A percentile compares a stretch with the other conserved stretches of the same genome.
These are phyloP conservation scores for Zingel zingel DNA, from an alignment of 2,113 vertebrate species.

Conservation along the genomic window DNA sequence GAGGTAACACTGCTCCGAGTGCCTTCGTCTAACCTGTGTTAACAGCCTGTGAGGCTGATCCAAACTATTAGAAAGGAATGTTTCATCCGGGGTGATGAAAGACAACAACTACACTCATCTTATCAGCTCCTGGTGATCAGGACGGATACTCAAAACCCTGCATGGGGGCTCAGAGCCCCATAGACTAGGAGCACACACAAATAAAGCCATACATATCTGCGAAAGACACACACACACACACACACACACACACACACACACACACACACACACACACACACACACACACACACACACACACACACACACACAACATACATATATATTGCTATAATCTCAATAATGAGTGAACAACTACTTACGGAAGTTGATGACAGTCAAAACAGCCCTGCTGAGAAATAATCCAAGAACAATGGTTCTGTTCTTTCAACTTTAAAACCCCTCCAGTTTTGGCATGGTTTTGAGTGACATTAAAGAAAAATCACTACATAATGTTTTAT, in stretches of 20 bases:
- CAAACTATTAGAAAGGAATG: slow-evolving; percentile 90
- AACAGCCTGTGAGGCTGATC: slow-evolving; percentile 65
- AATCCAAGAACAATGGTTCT: slow-evolving; percentile 64
- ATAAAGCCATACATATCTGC: slow-evolving; percentile 41
- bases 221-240: slow-evolving; percentile 34
- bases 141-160: slow-evolving; percentile 79
- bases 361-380: slow-evolving; percentile 84
- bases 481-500: neutral
- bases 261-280: slow-evolving; percentile 60
- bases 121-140: slow-evolving; percentile 88
- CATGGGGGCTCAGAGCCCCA: slow-evolving; percentile 53
- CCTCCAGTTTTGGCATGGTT: neutral
- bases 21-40: slow-evolving; percentile 47
- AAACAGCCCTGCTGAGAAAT: slow-evolving; percentile 81
- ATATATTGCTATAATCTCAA: slow-evolving; percentile 86
- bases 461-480: slow-evolving; percentile 2
- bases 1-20: slow-evolving; percentile 13
- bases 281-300: slow-evolving; percentile 10
- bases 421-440: slow-evolving; percentile 46
- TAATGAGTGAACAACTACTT: slow-evolving; percentile 86
- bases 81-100: slow-evolving; percentile 90
- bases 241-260: slow-evolving; percentile 14
- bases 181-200: slow-evolving; percentile 37
- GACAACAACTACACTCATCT: slow-evolving; percentile 87
- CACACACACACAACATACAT: slow-evolving; percentile 63